Base-by-base conservation (phyloP, 2,888 invertebrate genomes). In the Vesta saturnalis region DNA sequence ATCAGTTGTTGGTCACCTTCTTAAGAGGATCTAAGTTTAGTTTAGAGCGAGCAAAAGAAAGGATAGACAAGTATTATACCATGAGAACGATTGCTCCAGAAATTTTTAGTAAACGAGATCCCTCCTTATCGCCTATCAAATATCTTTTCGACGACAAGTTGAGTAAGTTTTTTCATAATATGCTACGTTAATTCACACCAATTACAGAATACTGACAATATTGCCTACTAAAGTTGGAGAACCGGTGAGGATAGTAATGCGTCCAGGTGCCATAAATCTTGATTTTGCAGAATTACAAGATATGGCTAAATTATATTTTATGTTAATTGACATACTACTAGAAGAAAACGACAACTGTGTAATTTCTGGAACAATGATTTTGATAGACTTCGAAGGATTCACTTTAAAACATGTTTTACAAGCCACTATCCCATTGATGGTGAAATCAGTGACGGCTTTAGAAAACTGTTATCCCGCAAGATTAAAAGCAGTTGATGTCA, bases 61-160 rank as follows among this genome's bases (percentile, higher is more conserved):
- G 88, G 73, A 73, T 88, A 30, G 88, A 88, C 70, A 85, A 86
- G 82, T 89, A 86, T 76, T 89, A 89, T 76, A 87, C 88, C 8
- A 78, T 87, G 77, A 86, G 87, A 70, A 84, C 85, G 1, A 82
- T 87, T 35, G 84, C 88, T 0, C 89, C 90, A 1, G 89, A 90
- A 73, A 83, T 89, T 70, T 87, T 39, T 39, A n/a, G 87, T 73
- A 77, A 85, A 67, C 82, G 86, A 73, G 87, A 88, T 78, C 87
- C 87, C 8, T 39, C 8, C n/a, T 8, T 4, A 1, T n/a, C 39
- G 8, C 12, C 8, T n/a, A 8, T 39, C n/a, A 10, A 39, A 39
- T 1, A 2, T 1, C 12, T n/a, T 1, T n/a, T 39, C 3, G n/a
- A 39, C 3, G 39, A 6, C n/a, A n/a, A n/a, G n/a, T n/a, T 4